Base-by-base conservation (phyloP, 2,888 invertebrate genomes). In the Chirona hameri region DNA sequence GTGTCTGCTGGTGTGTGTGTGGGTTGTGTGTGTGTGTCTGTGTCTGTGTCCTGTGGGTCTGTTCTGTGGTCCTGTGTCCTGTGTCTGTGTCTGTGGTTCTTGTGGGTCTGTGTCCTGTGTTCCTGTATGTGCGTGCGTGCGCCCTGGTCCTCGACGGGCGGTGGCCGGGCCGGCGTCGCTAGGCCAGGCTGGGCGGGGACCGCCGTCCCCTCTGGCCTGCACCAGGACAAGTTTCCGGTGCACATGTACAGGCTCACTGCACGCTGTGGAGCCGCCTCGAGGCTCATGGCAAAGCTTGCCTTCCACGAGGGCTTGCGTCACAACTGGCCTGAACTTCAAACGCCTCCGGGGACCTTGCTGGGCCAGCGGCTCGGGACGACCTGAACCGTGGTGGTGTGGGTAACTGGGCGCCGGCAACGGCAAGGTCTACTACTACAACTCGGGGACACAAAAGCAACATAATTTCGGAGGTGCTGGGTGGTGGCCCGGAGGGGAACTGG, bases 351-450 rank as follows among this genome's bases (percentile, higher is more conserved):
- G 80, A 82, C 14, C 76, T n/a, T 83, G 39, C 81, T 85, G n/a
- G 39, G 95, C 94, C 5, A 95, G 95, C 85, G 97, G 96, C 0
- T 96, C 97, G n/a, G 0, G 98, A 98, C 89, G 98, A 98, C 89
- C 91, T 93, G 81, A 91, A 91, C n/a, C 84, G 92, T 97, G 12
- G 91, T 94, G 21, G 89, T 98, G 18, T 98, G 98, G 98, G 94
- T n/a, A n/a, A 98, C 87, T 98, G n/a, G 97, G 97, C 92, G 94
- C 27, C 89, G 90, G 21, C 93, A 92, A 82, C 91, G n/a, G 91
- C 84, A 89, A 91, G 1, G 88, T 92, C 60, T 90, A 93, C 85
- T 90, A 90, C 5, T 93, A 94, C 86, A 91, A 92, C 86, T 95
- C 94, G n/a, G 31, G 95, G 95, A 2, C 98, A 98, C 89, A 91